Conservation (phyloP, 2,797 vertebrate genomes). For the Gallinago solitaria region DNA sequence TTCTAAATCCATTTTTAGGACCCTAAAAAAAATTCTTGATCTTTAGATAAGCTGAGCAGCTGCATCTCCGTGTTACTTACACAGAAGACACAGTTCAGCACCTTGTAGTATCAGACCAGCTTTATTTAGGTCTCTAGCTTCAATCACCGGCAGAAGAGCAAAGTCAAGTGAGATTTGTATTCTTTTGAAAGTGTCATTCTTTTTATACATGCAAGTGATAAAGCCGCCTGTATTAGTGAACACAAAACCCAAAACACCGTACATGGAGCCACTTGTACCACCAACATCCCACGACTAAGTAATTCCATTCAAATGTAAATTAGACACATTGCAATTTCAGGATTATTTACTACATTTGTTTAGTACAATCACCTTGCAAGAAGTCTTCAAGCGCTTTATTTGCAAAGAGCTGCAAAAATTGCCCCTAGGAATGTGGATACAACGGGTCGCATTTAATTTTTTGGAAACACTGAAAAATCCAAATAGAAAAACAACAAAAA, state of each 20-base stretch:
- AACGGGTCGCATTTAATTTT: not conserved
- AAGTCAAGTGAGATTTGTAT: not conserved
- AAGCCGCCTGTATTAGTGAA: not conserved
- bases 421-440: not conserved
- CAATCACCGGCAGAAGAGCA: not conserved
- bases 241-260: not conserved
- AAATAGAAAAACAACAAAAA: not conserved
- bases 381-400: not conserved
- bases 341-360: slow-evolving; percentile 59
- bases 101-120: not conserved
- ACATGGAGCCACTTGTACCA: slow-evolving; percentile 26
- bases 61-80: not conserved
- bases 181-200: not conserved
- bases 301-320: slow-evolving; percentile 56
- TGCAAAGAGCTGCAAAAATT: slow-evolving; percentile 25
- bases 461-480: not conserved
- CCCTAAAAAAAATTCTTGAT: not conserved
- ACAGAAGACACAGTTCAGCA: not conserved
- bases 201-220: not conserved
- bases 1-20: slow-evolving; percentile 16
- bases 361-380: slow-evolving; percentile 41
- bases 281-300: not conserved
- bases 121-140: slow-evolving; percentile 22
- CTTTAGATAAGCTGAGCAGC: not conserved
- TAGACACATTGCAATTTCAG: slow-evolving; percentile 22